Evolutionary conservation across 2,888 invertebrate genomes (phyloP).

Genomic region (Euplexia lucipara): DNA sequence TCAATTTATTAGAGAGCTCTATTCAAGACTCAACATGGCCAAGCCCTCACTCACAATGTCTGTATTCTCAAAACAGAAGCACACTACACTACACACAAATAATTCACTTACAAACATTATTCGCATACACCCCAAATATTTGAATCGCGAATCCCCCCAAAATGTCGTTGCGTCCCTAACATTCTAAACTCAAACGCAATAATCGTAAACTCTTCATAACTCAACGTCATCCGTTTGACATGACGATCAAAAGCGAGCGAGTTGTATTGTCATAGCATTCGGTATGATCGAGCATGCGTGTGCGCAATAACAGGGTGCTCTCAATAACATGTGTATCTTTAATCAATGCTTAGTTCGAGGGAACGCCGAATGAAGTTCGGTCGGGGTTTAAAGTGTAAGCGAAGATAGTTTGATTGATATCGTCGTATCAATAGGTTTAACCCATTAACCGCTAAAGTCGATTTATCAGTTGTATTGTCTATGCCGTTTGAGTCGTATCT

Average conservation of each 20-base stretch:
- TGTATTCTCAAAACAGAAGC: slow-evolving; percentile 34
- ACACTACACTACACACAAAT: slow-evolving; percentile 25
- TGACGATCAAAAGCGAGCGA: slow-evolving; percentile 39
- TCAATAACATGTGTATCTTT: slow-evolving; percentile 57
- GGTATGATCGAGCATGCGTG: slow-evolving; percentile 36
- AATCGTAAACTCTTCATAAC: slow-evolving; percentile 53
- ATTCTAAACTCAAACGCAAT: slow-evolving; percentile 30
- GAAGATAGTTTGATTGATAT: neutral
- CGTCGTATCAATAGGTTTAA: neutral
- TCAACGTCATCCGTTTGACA: slow-evolving; percentile 43
- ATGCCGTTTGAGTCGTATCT: no score
- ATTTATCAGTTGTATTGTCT: no score
- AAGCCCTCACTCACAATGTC: slow-evolving; percentile 26
- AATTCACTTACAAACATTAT: slow-evolving; percentile 25
- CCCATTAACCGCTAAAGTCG: neutral
- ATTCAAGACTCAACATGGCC: slow-evolving; percentile 18
- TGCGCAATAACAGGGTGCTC: slow-evolving; percentile 50
- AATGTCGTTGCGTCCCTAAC: slow-evolving; percentile 15
- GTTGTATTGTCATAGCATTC: slow-evolving; percentile 45
- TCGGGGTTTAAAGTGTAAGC: slow-evolving; percentile 30
- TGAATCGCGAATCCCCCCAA: neutral
- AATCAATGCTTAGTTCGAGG: slow-evolving; percentile 46
- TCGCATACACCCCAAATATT: slow-evolving; percentile 26
- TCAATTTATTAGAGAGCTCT: neutral
- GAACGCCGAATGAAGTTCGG: slow-evolving; percentile 21